Base-by-base conservation (phyloP, 2,113 vertebrate species). In the Hemiscyllium ocellatum region DNA sequence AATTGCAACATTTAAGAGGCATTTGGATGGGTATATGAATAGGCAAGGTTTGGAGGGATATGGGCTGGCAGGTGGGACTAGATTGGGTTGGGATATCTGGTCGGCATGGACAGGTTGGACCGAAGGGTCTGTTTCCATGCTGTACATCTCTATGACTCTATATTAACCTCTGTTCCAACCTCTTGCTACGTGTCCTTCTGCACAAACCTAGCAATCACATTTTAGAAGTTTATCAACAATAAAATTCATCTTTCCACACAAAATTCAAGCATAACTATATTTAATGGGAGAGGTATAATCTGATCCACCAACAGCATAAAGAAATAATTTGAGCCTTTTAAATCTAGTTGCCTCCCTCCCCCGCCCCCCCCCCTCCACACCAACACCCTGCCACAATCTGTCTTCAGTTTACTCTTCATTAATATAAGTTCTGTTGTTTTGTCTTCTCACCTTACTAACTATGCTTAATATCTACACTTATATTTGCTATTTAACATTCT, bases 231-330 rank as follows among this genome's bases (percentile, higher is more conserved):
- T 15, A 72, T 72, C 52, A 47, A 72, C 4, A 72, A 33, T 8
- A 95, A 12, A 95, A 95, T 95, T 95, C 37, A 70, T 72, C 93
- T 72, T 76, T 24, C 42, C 24, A 95, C 69, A 95, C 33, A 66
- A 17, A 76, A 95, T 17, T 47, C 50, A 95, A 24, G 20, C 95
- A 95, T 96, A 99, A 99, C 99, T 97, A 99, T 99, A 96, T 99
- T 99, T 96, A 99, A 98, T 47, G 94, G 99, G 99, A 6, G 99
- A 99, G 0, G 99, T 99, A 76, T 99, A 99, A 95, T 99, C 99
- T 94, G 99, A 99, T 68, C 99, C 99, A 80, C 99, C 99, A 0
- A 99, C 99, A 29, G 99, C 99, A 68, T 99, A 99, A 0, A 13
- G 17, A 65, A 56, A 91, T 61, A 12, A 61, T 91, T 61, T 17